Conservation (phyloP, 2,797 vertebrate species). For the Darevskia mixta region DNA sequence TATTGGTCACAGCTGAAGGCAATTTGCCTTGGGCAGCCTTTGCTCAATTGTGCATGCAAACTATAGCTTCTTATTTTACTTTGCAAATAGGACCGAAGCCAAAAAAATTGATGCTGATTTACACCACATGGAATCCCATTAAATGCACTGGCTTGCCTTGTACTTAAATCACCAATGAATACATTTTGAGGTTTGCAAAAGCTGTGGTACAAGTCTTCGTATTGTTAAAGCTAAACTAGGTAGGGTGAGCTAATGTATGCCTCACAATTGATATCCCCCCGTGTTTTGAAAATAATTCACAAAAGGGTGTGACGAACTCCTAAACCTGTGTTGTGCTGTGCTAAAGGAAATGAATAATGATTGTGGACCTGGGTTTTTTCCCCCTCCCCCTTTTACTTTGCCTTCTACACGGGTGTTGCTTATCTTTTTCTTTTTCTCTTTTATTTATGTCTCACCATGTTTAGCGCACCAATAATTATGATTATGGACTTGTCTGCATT, state of each 20-base stretch:
- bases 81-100: neutral
- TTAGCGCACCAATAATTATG: slow-evolving; percentile 3
- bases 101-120: slow-evolving; percentile 12
- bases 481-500: slow-evolving; percentile 20
- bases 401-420: too few relatives aligned
- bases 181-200: neutral
- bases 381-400: too few relatives aligned
- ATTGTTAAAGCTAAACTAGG: slow-evolving; percentile 24
- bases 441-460: too few relatives aligned
- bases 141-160: neutral
- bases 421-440: too few relatives aligned
- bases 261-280: slow-evolving; percentile 6
- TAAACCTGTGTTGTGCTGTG: neutral
- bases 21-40: neutral
- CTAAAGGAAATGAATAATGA: slow-evolving; percentile 22
- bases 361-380: neutral
- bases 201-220: neutral
- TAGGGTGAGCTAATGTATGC: slow-evolving; percentile 7
- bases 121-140: neutral
- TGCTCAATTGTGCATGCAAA: neutral
- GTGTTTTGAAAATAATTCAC: slow-evolving; percentile 29
- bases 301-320: neutral
- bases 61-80: neutral
- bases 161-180: slow-evolving; percentile 8
- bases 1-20: neutral